A percentile compares a stretch with the other conserved stretches of the same genome.
Conservation (phyloP, 2,888 invertebrate species). For the Agapetus fuscipes region DNA sequence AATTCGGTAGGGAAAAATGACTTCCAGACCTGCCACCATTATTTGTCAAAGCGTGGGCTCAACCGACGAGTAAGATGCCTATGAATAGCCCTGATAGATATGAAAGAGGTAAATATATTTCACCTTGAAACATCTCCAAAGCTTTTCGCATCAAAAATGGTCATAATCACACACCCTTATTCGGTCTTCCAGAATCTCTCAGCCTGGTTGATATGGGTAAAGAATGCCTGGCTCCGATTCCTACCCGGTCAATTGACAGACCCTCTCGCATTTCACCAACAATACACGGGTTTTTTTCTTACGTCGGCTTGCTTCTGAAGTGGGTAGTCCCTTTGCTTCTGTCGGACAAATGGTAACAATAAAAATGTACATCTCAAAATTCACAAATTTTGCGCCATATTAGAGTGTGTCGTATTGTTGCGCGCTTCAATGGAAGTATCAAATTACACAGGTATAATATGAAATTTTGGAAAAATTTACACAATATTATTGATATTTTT, state of each 20-base stretch:
- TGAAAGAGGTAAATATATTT: no score
- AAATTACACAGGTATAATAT: background rate
- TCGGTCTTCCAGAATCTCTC: background rate
- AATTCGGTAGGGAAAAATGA: no score
- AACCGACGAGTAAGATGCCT: no score
- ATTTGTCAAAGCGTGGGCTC: no score
- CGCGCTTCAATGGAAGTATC: background rate
- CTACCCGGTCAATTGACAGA: slow-evolving; percentile 21
- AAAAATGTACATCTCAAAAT: background rate
- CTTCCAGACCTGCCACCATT: no score
- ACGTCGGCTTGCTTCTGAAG: background rate
- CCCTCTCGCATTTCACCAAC: slow-evolving; percentile 14
- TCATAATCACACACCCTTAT: no score
- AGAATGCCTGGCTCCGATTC: slow-evolving; percentile 16
- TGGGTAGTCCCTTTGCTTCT: background rate
- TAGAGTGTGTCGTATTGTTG: background rate
- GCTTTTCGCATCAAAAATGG: no score
- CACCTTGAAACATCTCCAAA: no score
- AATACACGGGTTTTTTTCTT: slow-evolving; percentile 10
- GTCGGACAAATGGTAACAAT: background rate
- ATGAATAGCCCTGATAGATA: no score
- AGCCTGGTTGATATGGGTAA: background rate
- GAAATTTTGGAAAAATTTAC: background rate
- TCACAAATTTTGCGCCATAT: background rate
- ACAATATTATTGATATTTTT: no score